Conservation (phyloP, 2,888 invertebrate genomes). For the Dastarcus helophoroides region DNA sequence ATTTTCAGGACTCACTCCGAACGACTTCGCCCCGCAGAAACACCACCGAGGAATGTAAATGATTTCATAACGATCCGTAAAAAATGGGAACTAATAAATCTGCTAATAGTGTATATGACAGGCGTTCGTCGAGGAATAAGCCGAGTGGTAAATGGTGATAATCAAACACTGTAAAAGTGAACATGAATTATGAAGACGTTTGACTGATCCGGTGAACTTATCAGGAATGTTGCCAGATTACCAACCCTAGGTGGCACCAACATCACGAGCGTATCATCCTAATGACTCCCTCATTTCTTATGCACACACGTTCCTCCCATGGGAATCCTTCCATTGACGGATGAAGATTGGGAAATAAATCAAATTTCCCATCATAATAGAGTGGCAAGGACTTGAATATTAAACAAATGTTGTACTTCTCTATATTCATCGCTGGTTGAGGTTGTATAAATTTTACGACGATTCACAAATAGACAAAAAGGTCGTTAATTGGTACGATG, state of each 20-base stretch:
- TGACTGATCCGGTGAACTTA: conserved; percentile 29
- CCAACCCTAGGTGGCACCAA: conserved; percentile 20
- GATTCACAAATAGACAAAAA: no score
- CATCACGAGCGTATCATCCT: conserved; percentile 28
- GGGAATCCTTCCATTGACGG: conserved; percentile 20
- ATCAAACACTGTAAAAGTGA: conserved; percentile 19
- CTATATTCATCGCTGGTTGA: no score
- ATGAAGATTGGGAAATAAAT: conserved; percentile 26
- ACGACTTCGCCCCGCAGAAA: no score
- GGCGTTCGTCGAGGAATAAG: conserved; percentile 17
- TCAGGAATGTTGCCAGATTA: conserved; percentile 31
- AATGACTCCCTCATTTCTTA: conserved; percentile 23
- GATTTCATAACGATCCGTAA: no score
- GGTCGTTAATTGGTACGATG: no score
- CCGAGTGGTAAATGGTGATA: conserved; percentile 20
- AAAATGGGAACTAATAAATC: conserved; percentile 16
- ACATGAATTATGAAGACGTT: conserved; percentile 26
- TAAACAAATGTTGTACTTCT: no score
- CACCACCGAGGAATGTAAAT: no score
- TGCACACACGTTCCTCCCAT: conserved; percentile 21
- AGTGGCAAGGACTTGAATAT: conserved; percentile 8
- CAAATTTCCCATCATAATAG: conserved; percentile 13
- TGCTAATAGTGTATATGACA: conserved; percentile 21
- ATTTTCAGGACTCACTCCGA: no score
- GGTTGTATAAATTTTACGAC: no score